Evolutionary conservation across 1,140 invertebrate species (phyloP), one percentile per base, ranked within the genome.

Genomic region (Anadara kagoshimensis): DNA sequence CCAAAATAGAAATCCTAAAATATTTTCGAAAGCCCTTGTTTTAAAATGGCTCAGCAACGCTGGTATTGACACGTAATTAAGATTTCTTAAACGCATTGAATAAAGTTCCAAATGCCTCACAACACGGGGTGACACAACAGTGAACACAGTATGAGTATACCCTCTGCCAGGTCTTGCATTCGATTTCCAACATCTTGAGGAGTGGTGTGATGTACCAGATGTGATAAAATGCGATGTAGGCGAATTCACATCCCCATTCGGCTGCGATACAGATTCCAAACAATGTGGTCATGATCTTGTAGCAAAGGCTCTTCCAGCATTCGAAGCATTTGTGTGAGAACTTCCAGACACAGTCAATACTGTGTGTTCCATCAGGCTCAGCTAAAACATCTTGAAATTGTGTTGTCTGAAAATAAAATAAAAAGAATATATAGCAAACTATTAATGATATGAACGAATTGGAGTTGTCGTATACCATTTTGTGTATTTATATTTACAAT

Each of bases 341-440:
- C 24, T 91, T 90, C 94, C 94, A 95, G 47, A 93, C 93, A 83
- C 93, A 94, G 84, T 94, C 92, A 1, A 93, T 92, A 75, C 93
- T 94, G 57, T 93, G 89, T 7, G 93, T 92, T 4, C 92, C 92
- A 68, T 94, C 92, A 14, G 94, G 94, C 86, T 95, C 94, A 0
- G 93, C 94, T 49, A 95, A 92, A 49, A 94, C 92, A 77, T 95
- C 93, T 73, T 93, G 92, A 92, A 94, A 95, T 20, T 49, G 41
- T 4, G 81, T 57, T 10, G 59, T 70, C 68, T 70, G 8, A 18
- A 70, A 70, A 56, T 49, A n/a, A 18, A n/a, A 49, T n/a, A 49
- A 49, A 18, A 36, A 36, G 7, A 56, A 1, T 20, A 56, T 24
- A 59, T 8, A n/a, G n/a, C n/a, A 18, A 58, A 58, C 29, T 22